A percentile compares a stretch with the other conserved stretches of the same genome.
These are phyloP conservation scores for Corythornis madagascariensis DNA, from an alignment of 2,113 vertebrate genomes.

Conservation along the genomic window DNA sequence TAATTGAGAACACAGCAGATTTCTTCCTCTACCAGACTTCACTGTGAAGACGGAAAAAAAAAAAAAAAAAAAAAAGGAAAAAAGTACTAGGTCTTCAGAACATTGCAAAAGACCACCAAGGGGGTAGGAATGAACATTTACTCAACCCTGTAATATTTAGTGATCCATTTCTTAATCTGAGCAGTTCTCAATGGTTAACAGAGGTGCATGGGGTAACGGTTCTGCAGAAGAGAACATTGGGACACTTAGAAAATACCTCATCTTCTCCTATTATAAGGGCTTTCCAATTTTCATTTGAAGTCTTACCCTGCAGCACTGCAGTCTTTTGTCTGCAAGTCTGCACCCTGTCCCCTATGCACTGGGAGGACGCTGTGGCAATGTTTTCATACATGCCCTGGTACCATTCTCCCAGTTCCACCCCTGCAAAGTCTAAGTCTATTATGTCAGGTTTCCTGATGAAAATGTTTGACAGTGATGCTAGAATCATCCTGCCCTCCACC, in stretches of 20 bases:
- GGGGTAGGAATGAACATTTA: not conserved
- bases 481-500: not conserved
- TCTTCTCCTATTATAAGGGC: not conserved
- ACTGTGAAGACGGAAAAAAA: not conserved
- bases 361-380: accelerated
- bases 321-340: not conserved
- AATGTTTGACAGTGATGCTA: not conserved
- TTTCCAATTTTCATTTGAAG: not conserved
- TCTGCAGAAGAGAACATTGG: not conserved
- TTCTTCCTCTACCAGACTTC: not conserved
- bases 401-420: not conserved
- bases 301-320: not conserved
- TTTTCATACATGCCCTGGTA: not conserved
- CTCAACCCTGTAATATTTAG: not conserved
- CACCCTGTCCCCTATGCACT: not conserved
- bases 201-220: not conserved
- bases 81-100: not conserved
- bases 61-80: not conserved
- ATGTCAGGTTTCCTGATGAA: accelerated
- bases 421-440: not conserved
- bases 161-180: not conserved
- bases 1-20: not conserved
- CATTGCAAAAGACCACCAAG: not conserved
- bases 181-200: not conserved
- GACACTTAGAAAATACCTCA: not conserved